Conservation (phyloP, 2,797 vertebrate species). For the Hydrocynus forskahlii region DNA sequence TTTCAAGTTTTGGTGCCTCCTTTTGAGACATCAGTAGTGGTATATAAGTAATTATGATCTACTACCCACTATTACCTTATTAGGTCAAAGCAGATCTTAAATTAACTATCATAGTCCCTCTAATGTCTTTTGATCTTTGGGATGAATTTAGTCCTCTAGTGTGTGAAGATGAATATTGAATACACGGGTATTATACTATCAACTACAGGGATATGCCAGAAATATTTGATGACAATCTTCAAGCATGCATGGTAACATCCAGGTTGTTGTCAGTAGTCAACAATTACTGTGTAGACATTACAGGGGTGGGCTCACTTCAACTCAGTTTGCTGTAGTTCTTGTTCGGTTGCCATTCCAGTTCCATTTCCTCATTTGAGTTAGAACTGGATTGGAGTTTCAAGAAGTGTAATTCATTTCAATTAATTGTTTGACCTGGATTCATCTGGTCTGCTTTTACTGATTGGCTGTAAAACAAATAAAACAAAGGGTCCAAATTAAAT, state of each 20-base stretch:
- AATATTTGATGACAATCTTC: neutral
- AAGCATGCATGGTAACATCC: neutral
- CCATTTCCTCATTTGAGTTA: too few species aligned
- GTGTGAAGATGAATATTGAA: conserved; percentile 13
- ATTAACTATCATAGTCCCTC: conserved; percentile 25
- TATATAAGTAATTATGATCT: too few species aligned
- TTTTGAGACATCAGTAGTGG: too few species aligned
- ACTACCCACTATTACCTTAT: neutral
- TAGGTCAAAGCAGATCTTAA: conserved; percentile 1
- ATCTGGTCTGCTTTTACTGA: too few species aligned
- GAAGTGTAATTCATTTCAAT: too few species aligned
- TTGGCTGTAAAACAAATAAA: neutral
- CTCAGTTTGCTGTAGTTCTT: too few species aligned
- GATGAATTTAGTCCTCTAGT: conserved; percentile 18
- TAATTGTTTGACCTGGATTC: too few species aligned
- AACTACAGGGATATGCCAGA: neutral
- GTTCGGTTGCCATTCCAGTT: too few species aligned
- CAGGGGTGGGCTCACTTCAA: too few species aligned
- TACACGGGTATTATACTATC: neutral
- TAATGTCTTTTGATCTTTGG: conserved; percentile 25
- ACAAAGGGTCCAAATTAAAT: neutral
- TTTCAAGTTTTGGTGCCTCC: too few species aligned
- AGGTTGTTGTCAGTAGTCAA: neutral
- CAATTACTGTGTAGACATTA: too few species aligned
- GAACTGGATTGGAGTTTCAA: too few species aligned